These are phyloP conservation scores for Agonum fuliginosum DNA, from an alignment of 2,888 invertebrate genomes.

Conservation along the genomic window DNA sequence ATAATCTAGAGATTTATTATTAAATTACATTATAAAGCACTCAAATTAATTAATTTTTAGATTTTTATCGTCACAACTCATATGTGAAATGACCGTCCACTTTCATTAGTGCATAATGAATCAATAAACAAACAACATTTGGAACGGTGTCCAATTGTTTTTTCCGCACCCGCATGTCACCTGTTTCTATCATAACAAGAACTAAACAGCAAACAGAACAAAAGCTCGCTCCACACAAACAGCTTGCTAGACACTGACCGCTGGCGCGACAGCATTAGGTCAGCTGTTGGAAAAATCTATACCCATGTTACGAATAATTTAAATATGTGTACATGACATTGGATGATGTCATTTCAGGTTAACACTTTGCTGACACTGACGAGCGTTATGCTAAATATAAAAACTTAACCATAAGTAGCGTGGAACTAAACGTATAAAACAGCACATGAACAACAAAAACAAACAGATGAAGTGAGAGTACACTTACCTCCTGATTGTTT, in stretches of 20 bases:
- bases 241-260: conserved; percentile 31
- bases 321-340: conserved; percentile 50
- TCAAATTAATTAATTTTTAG: not conserved
- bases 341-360: conserved; percentile 31
- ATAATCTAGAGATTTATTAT: conserved; percentile 12
- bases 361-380: conserved; percentile 23
- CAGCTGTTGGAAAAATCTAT: conserved; percentile 53
- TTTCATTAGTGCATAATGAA: conserved; percentile 5
- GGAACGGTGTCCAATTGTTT: conserved; percentile 5
- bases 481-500: conserved; percentile 72
- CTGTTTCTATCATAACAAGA: conserved; percentile 31
- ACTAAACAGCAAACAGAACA: conserved; percentile 36
- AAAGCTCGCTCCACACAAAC: conserved; percentile 15
- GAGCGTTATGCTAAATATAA: conserved; percentile 37
- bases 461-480: conserved; percentile 58
- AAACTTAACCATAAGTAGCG: conserved; percentile 40
- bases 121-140: conserved; percentile 13
- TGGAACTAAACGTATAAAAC: conserved; percentile 41
- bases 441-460: conserved; percentile 63
- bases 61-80: conserved; percentile 27
- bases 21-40: conserved; percentile 43
- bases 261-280: conserved; percentile 41
- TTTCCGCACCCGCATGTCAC: conserved; percentile 34
- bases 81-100: conserved; percentile 1
- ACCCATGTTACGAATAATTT: conserved; percentile 51